Evolutionary conservation across 2,113 vertebrate genomes (phyloP).

Genomic region (Struthidea cinerea): DNA sequence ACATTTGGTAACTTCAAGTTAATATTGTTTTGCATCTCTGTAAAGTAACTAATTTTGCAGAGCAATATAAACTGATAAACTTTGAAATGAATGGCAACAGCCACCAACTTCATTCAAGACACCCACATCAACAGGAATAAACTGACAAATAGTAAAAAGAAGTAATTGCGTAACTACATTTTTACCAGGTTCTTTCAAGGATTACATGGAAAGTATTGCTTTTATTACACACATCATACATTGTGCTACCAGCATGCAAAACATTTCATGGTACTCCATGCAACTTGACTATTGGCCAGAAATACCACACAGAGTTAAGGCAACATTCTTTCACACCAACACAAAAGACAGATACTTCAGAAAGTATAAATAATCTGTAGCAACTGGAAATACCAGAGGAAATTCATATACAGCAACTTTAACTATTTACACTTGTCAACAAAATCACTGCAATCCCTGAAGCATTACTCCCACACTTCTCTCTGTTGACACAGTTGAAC

Average conservation of each 20-base stretch:
- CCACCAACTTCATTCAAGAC: neutral
- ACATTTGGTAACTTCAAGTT: neutral
- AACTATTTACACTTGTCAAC: neutral
- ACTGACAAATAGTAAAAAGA: fast-evolving
- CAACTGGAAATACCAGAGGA: neutral
- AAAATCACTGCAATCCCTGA: neutral
- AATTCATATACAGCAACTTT: neutral
- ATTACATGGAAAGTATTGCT: neutral
- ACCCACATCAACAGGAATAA: neutral
- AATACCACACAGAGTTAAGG: neutral
- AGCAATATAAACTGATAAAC: neutral
- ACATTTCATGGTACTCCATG: fast-evolving
- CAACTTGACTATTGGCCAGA: neutral
- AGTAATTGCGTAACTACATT: neutral
- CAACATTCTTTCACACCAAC: neutral
- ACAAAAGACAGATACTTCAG: neutral
- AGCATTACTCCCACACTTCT: neutral
- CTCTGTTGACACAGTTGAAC: neutral
- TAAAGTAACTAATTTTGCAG: neutral
- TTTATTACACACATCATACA: neutral
- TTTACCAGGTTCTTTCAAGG: neutral
- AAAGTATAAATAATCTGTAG: neutral
- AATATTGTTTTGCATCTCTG: neutral
- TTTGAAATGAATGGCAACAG: neutral
- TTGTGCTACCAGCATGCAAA: neutral